phyloP scores from a whole-genome alignment of 2,113 vertebrate genomes.

The Porphyrio hochstetteri region DNA sequence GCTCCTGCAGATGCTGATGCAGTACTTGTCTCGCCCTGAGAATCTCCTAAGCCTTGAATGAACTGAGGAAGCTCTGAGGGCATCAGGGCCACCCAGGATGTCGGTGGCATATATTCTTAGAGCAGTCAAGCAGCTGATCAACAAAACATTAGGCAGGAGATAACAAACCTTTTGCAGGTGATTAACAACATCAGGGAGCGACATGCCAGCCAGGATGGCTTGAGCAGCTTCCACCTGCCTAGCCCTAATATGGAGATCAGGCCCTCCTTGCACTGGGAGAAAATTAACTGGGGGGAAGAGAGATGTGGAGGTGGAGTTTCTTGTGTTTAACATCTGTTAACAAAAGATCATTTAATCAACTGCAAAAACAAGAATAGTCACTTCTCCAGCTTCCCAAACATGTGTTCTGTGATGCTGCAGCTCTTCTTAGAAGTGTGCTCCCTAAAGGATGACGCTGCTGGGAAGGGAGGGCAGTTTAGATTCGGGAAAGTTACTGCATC shows the following conservation, averaged over 20 bases:
- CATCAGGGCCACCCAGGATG: background rate
- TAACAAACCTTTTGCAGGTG: background rate
- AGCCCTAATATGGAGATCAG: background rate
- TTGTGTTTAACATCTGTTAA: background rate
- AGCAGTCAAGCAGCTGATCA: background rate
- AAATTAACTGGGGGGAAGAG: background rate
- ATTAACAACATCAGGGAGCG: background rate
- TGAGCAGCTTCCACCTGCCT: background rate
- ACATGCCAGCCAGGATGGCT: background rate
- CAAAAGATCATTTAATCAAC: background rate
- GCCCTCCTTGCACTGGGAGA: background rate
- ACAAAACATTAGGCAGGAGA: background rate
- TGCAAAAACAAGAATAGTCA: background rate
- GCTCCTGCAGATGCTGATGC: background rate
- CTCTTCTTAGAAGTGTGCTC: background rate
- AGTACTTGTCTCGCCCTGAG: background rate
- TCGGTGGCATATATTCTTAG: background rate
- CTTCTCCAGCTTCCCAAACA: background rate
- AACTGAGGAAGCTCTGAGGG: background rate
- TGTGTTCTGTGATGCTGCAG: background rate
- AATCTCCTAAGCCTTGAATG: background rate
- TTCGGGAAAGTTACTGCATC: background rate
- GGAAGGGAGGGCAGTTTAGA: background rate
- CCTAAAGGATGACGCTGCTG: background rate
- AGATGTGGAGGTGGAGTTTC: background rate